Evolutionary conservation across 2,797 vertebrate species (phyloP), one percentile per base, ranked within the genome.

Genomic region (Echeneis naucrates): DNA sequence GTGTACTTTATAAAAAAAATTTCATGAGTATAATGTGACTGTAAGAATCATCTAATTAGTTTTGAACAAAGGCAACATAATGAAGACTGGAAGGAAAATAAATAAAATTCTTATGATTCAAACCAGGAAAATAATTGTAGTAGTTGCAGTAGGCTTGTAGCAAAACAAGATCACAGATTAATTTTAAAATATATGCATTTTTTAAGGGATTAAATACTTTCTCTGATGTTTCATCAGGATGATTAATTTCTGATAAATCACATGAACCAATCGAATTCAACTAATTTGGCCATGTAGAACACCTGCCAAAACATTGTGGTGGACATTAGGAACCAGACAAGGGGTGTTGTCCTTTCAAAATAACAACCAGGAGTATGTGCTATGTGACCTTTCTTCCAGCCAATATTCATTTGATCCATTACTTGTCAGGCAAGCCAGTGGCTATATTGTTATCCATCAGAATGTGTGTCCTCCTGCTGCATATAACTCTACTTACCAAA

Each of bases 381-480:
- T 92, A 93, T 93, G 92, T 92, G 92, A 95, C 93, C 93, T 95
- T 95, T 94, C 83, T 79, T 90, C 85, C 84, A 80, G 90, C 88
- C 92, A 93, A 77, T 88, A 84, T 89, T 90, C 85, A 93, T 90
- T 42, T 90, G 90, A 92, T 92, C 88, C 88, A 90, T 89, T 87
- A 89, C 87, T 88, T 78, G 81, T 80, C 80, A 63, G 73, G 84
- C 82, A 57, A 75, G 78, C 86, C 72, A 72, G 77, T 24, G 12
- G 86, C 67, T 89, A 86, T 77, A 89, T 91, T 92, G 89, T 93
- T 85, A 79, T 89, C 83, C 85, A 83, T 83, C 84, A 90, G 82
- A 83, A 86, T 85, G 73, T 35, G 71, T 69, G 79, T 75, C 79
- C 68, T 84, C 78, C 77, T 68, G 71, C 85, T 87, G 58, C 79